Evolutionary conservation across 2,797 vertebrate species (phyloP), one percentile per base, ranked within the genome.

Genomic region (Benthosema pterotum): DNA sequence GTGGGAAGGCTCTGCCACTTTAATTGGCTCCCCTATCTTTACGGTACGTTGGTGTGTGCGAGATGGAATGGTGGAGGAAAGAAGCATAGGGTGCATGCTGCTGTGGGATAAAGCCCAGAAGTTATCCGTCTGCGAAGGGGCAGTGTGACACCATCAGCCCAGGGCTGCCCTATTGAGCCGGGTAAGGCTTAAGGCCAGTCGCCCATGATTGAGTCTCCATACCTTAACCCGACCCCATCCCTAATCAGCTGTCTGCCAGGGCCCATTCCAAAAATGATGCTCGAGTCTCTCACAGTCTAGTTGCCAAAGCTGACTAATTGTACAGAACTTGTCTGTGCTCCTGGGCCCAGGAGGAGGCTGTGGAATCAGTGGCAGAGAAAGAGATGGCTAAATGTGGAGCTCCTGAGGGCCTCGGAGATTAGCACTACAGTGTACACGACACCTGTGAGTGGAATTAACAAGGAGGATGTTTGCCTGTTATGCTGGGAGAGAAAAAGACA

Each of bases 51-150:
- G 52, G 64, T 57, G 19, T 58, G 45, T 43, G 52, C 63, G 55
- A 77, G 63, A 55, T 52, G 66, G 61, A 74, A 70, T 50, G 28
- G 32, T 28, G 13, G 42, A 57, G 67, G 55, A 71, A 25, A 11
- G 49, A 3, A 60, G 47, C 7, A 49, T 18, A 47, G 60, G 54
- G 62, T 59, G 71, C 69, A 60, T 42, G 45, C 47, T 55, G 72
- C 64, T 45, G 59, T 62, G 55, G 71, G 74, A 82, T 83, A 52
- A 73, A 89, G 86, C 69, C 65, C 66, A 59, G 65, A 71, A 75
- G 65, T 69, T 74, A 82, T 72, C 69, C 75, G 67, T 80, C 68
- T 78, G 85, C 81, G 74, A 77, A 80, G 82, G 82, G 82, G 71
- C 74, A 85, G 82, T 62, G 75, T 80, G 83, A 79, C 81, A 80